Evolutionary conservation across 2,888 invertebrate species (phyloP), one percentile per base, ranked within the genome.

Genomic region (Panopea generosa): DNA sequence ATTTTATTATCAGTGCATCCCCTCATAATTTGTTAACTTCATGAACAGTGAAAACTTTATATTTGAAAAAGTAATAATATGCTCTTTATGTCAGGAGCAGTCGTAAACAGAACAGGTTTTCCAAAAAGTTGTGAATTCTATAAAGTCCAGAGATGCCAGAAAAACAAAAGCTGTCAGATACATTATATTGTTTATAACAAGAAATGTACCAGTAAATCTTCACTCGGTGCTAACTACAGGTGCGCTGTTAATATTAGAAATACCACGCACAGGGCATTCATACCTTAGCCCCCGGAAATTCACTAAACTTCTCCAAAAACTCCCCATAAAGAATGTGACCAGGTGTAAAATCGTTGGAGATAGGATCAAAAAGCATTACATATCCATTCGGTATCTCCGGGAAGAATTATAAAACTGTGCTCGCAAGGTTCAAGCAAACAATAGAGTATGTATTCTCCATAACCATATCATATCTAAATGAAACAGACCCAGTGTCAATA

Each of bases 321-420:
- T 45, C 18, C 45, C 49, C 56, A 49, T 70, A 56, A 70, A 49
- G 69, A 70, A 62, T 63, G 27, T 50, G 40, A 50, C 71, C 71
- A 71, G 71, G 71, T 71, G 63, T 63, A 49, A 49, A 49, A 50
- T 29, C 20, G 49, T 71, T 33, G 33, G n/a, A 70, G 63, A 70
- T 62, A 66, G 20, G 24, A 56, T 66, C 56, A 38, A 52, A 33
- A 50, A 62, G 62, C 38, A 49, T 49, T 61, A 50, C n/a, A 50
- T 18, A 22, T 11, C n/a, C 47, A 4, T 47, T 16, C 47, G 3
- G 3, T 47, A 16, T 9, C 18, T 47, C n/a, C 18, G 16, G 18
- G n/a, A 47, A 9, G 7, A 47, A 47, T 47, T 47, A 20, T 20
- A 47, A 47, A 47, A 4, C 47, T 4, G 20, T 16, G n/a, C 20